phyloP scores from a whole-genome alignment of 2,113 vertebrate genomes.

The Pachyramphus minor region DNA sequence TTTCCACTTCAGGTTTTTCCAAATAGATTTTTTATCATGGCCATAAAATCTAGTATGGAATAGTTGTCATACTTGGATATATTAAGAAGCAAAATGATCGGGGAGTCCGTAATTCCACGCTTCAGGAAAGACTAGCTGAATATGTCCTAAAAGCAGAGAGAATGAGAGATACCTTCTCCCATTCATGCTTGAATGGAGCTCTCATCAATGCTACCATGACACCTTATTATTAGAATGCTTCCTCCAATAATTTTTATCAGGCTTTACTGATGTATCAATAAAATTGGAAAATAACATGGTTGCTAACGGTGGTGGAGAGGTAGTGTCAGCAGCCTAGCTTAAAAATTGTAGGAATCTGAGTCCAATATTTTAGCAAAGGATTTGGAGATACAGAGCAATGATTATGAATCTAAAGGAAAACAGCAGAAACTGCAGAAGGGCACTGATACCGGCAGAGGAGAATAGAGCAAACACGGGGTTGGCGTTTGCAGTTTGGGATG shows the following conservation, averaged over 20 bases:
- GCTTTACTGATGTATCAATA: not conserved
- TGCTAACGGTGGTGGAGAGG: not conserved
- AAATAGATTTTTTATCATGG: slow-evolving; percentile 26
- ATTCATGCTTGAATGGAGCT: not conserved
- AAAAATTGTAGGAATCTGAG: not conserved
- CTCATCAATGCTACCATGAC: not conserved
- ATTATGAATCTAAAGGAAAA: not conserved
- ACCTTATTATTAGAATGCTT: not conserved
- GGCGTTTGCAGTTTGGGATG: not conserved
- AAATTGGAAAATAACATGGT: not conserved
- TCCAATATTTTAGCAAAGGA: not conserved
- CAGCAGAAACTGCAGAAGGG: not conserved
- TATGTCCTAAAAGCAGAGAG: not conserved
- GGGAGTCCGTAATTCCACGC: not conserved
- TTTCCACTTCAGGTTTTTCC: slow-evolving; percentile 17
- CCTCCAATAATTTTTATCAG: not conserved
- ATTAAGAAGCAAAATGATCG: not conserved
- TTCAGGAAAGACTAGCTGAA: not conserved
- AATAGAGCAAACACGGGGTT: not conserved
- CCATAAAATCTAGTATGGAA: not conserved
- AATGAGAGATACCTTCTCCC: not conserved
- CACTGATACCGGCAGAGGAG: not conserved
- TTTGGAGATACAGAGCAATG: not conserved
- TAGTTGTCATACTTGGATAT: not conserved
- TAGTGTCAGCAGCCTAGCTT: fast-evolving